Percentiles rank a stretch among this genome's conserved stretches.
phyloP scores from a whole-genome alignment of 2,113 vertebrate species.

The Cairina moschata region DNA sequence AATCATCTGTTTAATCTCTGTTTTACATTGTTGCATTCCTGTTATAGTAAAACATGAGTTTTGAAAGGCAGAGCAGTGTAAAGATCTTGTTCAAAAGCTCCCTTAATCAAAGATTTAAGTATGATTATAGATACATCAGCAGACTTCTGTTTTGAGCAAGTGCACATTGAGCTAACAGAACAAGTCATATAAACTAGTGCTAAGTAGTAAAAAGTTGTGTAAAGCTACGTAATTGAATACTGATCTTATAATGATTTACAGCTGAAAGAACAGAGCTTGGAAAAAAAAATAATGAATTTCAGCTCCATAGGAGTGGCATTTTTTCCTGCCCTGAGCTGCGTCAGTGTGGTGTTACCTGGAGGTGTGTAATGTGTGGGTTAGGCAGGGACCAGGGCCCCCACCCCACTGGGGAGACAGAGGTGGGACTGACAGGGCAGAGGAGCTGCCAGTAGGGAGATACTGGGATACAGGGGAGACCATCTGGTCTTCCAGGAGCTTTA shows the following conservation, averaged over 20 bases:
- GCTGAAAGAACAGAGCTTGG: neutral
- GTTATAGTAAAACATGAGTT: neutral
- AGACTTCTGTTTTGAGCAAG: neutral
- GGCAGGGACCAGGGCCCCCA: neutral
- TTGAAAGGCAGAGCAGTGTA: neutral
- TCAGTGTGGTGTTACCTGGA: neutral
- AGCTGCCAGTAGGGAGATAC: neutral
- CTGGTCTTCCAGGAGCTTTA: neutral
- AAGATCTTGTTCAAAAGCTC: neutral
- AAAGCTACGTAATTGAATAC: neutral
- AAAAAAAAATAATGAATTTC: neutral
- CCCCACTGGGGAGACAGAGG: neutral
- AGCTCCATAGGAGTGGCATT: neutral
- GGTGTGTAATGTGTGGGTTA: neutral
- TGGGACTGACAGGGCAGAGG: neutral
- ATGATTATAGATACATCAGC: neutral
- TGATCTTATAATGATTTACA: neutral
- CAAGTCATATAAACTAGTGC: neutral
- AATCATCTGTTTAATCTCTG: neutral
- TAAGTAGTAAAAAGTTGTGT: neutral
- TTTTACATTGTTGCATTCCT: neutral
- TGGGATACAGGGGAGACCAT: neutral
- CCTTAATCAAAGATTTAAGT: neutral
- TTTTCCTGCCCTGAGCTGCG: neutral
- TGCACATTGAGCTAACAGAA: neutral